Percentiles rank a stretch among this genome's conserved stretches.
These are phyloP conservation scores for Lamellibrachia luymesi DNA, from an alignment of 1,140 invertebrate species.

Conservation along the genomic window DNA sequence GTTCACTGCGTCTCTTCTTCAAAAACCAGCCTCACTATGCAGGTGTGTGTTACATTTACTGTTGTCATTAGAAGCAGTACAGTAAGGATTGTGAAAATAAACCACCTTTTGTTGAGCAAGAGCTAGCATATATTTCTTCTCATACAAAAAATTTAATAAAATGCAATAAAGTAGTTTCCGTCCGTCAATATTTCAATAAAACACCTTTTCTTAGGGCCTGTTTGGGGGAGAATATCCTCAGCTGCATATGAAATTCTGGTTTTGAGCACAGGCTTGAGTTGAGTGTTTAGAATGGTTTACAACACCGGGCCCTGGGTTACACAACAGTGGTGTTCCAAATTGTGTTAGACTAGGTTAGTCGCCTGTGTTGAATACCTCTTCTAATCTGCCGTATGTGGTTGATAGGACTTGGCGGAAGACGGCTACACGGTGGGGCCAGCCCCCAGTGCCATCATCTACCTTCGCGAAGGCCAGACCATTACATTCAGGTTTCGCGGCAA, in stretches of 20 bases:
- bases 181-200: no score
- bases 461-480: conserved; percentile 44
- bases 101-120: background rate
- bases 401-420: background rate
- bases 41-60: background rate
- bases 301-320: no score
- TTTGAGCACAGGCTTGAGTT: no score
- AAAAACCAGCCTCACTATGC: background rate
- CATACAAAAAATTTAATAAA: background rate
- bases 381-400: background rate
- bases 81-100: background rate
- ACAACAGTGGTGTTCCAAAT: no score
- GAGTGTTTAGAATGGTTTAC: no score
- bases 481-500: conserved; percentile 42
- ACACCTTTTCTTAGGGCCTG: no score
- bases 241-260: no score
- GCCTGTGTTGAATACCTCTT: background rate
- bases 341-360: background rate
- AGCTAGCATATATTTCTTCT: background rate
- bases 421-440: conserved; percentile 39
- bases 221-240: no score
- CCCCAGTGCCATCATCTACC: conserved; percentile 34
- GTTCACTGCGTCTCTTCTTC: background rate
- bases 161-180: background rate
- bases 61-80: no score